Evolutionary conservation across 2,113 vertebrate genomes (phyloP).

Genomic region (Cynocephalus volans): DNA sequence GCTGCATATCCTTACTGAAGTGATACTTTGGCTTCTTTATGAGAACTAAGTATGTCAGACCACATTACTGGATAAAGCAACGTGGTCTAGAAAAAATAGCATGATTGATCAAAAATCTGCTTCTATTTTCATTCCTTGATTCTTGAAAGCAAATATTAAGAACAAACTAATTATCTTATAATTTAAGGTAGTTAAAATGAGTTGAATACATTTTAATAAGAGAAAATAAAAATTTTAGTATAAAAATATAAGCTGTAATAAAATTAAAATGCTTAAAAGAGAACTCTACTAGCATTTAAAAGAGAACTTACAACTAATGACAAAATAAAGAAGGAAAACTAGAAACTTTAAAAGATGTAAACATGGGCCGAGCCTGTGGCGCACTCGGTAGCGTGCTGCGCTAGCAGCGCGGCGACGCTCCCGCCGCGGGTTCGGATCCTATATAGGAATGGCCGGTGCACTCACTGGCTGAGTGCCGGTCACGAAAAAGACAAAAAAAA

Average conservation of each 20-base stretch:
- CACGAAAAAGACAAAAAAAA: too few relatives aligned
- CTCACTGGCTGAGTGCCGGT: too few relatives aligned
- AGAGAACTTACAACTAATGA: not conserved
- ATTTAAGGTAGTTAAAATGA: conserved; percentile 29
- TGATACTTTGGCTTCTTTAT: not conserved
- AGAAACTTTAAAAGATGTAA: not conserved
- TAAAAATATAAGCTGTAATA: not conserved
- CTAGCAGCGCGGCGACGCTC: too few relatives aligned
- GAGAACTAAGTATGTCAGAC: conserved; percentile 52
- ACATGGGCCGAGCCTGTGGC: too few relatives aligned
- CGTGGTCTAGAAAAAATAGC: not conserved
- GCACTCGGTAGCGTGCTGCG: too few relatives aligned
- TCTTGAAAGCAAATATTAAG: not conserved
- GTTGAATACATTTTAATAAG: not conserved
- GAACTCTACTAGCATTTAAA: not conserved
- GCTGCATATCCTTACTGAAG: not conserved
- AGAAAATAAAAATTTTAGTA: not conserved
- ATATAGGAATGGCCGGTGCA: too few relatives aligned
- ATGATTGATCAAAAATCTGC: not conserved
- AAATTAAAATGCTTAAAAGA: conserved; percentile 46
- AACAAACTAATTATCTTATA: conserved; percentile 6
- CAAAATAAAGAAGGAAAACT: not conserved
- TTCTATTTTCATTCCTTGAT: not conserved
- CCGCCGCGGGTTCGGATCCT: too few relatives aligned
- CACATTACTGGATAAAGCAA: not conserved